These are phyloP conservation scores for Meandrusa payeni DNA, from an alignment of 2,888 invertebrate genomes.

Conservation along the genomic window DNA sequence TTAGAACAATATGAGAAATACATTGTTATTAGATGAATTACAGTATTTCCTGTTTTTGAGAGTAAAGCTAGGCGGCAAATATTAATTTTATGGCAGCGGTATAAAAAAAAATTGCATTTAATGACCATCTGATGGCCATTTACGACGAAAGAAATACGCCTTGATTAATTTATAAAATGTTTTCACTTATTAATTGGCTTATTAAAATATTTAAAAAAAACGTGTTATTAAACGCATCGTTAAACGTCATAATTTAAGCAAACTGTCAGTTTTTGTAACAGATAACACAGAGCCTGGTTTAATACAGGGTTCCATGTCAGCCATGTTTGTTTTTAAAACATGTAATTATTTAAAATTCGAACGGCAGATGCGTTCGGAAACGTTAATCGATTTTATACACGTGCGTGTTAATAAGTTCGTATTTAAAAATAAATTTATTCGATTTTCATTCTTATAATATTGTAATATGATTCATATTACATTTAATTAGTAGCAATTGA, in stretches of 20 bases:
- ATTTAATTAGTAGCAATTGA: neutral
- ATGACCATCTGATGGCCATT: too few relatives aligned
- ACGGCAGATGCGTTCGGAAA: slow-evolving; percentile 67
- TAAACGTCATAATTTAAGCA: slow-evolving; percentile 49
- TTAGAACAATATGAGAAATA: too few relatives aligned
- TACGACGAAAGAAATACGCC: too few relatives aligned
- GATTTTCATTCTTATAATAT: slow-evolving; percentile 10
- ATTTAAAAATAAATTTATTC: neutral
- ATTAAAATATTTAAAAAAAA: slow-evolving; percentile 13
- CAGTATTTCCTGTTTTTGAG: too few relatives aligned
- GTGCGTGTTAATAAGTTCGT: slow-evolving; percentile 1
- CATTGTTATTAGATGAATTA: too few relatives aligned
- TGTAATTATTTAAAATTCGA: slow-evolving; percentile 75
- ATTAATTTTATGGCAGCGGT: too few relatives aligned
- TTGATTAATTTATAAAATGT: too few relatives aligned
- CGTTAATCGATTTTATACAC: slow-evolving; percentile 49
- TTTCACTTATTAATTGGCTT: slow-evolving; percentile 13
- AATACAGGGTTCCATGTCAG: slow-evolving; percentile 54
- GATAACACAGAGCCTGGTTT: slow-evolving; percentile 46
- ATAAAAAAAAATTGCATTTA: too few relatives aligned
- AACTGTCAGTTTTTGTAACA: slow-evolving; percentile 58
- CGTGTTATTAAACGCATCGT: slow-evolving; percentile 17
- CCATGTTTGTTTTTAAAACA: slow-evolving; percentile 56
- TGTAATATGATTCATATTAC: slow-evolving; percentile 12
- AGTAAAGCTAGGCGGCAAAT: too few relatives aligned